Evolutionary conservation across 2,113 vertebrate species (phyloP).

Genomic region (Archocentrus centrarchus): DNA sequence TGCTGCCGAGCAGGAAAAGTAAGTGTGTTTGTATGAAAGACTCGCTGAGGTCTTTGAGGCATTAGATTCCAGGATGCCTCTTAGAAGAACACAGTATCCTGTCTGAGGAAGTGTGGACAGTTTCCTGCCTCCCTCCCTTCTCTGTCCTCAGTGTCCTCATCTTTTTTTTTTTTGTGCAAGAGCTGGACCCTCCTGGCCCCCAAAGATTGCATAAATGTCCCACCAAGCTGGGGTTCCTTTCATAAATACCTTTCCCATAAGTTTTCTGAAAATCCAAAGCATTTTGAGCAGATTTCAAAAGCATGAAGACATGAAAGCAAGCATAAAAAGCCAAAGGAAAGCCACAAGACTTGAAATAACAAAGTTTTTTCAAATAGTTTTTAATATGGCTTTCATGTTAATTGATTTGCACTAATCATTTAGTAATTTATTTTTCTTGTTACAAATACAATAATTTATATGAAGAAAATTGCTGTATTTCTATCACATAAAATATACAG

Average conservation of each 20-base stretch:
- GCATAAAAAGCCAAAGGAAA: too few relatives aligned
- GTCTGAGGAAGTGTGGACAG: conserved; percentile 77
- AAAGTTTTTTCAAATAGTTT: too few relatives aligned
- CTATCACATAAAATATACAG: too few relatives aligned
- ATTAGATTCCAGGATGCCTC: conserved; percentile 77
- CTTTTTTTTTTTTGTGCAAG: conserved; percentile 48
- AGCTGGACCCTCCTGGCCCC: conserved; percentile 41
- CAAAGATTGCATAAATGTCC: conserved; percentile 3
- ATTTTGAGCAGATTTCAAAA: neutral
- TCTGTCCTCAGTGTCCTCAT: conserved; percentile 52
- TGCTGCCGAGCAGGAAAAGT: conserved; percentile 19
- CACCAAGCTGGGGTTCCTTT: neutral
- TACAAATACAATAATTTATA: too few relatives aligned
- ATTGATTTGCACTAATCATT: too few relatives aligned
- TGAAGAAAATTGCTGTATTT: too few relatives aligned
- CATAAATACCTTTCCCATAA: neutral
- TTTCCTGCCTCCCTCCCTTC: conserved; percentile 72
- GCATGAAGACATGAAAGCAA: too few relatives aligned
- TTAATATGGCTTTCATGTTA: too few relatives aligned
- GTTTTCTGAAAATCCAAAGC: neutral
- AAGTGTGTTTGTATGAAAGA: conserved; percentile 47
- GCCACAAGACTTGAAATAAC: too few relatives aligned
- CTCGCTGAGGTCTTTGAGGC: conserved; percentile 59
- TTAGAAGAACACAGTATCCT: conserved; percentile 78
- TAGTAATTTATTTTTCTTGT: too few relatives aligned